A percentile compares a stretch with the other conserved stretches of the same genome.
phyloP scores from a whole-genome alignment of 2,797 vertebrate species.

The Dipus sagitta region DNA sequence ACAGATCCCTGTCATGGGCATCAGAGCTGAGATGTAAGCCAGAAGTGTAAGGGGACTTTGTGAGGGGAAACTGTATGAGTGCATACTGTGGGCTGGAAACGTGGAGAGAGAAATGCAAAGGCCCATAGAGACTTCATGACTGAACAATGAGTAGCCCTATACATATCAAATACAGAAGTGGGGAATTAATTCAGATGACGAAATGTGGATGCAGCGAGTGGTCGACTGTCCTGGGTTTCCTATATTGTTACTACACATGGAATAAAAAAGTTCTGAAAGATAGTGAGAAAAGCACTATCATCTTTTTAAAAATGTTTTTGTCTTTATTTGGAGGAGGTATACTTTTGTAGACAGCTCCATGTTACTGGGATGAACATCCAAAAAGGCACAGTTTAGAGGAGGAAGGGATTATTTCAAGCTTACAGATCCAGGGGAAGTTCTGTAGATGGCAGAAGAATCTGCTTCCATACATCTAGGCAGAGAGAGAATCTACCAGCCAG shows the following conservation, averaged over 20 bases:
- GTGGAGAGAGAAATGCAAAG: neutral
- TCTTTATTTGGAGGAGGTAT: accelerated
- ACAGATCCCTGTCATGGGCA: neutral
- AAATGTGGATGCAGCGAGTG: neutral
- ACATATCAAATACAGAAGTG: neutral
- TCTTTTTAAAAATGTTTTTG: neutral
- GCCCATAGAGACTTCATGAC: neutral
- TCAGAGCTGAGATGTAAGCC: neutral
- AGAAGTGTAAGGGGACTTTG: neutral
- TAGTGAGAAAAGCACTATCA: neutral
- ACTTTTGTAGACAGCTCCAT: too few relatives aligned
- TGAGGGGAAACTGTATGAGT: neutral
- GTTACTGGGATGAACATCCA: too few relatives aligned
- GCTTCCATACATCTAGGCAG: too few relatives aligned
- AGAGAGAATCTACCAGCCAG: too few relatives aligned
- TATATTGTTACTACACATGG: neutral
- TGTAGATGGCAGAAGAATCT: too few relatives aligned
- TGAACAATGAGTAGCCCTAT: neutral
- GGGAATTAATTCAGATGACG: accelerated
- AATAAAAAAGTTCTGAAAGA: neutral
- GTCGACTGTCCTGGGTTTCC: neutral
- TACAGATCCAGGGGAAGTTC: too few relatives aligned
- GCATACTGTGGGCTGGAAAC: too few relatives aligned
- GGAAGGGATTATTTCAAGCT: too few relatives aligned
- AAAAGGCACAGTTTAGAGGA: too few relatives aligned